Base-by-base conservation (phyloP, 2,113 vertebrate species). In the Clupea harengus region DNA sequence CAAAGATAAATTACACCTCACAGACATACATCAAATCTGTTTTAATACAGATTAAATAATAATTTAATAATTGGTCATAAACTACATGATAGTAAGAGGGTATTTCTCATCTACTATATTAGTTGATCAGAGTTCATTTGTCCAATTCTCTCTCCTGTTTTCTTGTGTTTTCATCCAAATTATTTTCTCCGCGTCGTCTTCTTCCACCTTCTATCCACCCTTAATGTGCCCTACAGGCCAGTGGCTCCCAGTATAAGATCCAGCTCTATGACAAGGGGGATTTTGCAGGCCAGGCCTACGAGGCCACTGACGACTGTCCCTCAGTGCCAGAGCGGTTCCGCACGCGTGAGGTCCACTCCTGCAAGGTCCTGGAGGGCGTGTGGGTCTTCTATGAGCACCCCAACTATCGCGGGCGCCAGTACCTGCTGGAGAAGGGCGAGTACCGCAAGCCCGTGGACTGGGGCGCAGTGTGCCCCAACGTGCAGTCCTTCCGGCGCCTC, bases 311-410 rank as follows among this genome's bases (percentile, higher is more conserved):
- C 84, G 98, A 99, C 86, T 99, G 98, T 67, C 95, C 97, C 82
- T 97, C 97, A 0, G 75, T 97, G 80, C 92, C 95, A 94, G 89
- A 99, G 81, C 96, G 96, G 80, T 96, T 96, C 90, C 96, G 94
- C 90, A 92, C 96, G 92, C 93, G 95, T 0, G 97, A 99, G 92
- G 93, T 99, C 86, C 93, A 98, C 0, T 97, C 98, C 90, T 97
- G 95, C 89, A 97, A 97, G 91, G 96, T 99, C 85, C 91, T 95
- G 83, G 97, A 97, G 0, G 97, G 97, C 0, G 95, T 93, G 91
- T 99, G 98, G 97, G 93, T 98, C 85, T 97, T 98, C 94, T 98
- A 97, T 0, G 97, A 99, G 92, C 95, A 97, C 0, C 95, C 97
- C 88, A 97, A 97, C 93, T 99, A 96, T 94, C 95, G 93, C 0